phyloP scores from a whole-genome alignment of 2,797 vertebrate species.

The Hippoglossus hippoglossus region DNA sequence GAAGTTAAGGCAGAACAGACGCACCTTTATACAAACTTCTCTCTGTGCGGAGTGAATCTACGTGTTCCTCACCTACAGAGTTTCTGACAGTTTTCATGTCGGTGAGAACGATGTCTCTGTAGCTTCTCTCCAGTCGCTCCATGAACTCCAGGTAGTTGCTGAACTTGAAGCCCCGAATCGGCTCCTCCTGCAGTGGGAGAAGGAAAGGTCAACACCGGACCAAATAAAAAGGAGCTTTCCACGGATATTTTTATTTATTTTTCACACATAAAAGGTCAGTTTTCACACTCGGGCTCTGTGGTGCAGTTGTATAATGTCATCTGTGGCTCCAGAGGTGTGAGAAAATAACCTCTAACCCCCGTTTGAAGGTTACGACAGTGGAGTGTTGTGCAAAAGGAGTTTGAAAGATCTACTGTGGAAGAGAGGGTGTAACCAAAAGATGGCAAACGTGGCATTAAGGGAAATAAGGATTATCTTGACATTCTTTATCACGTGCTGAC shows the following conservation, averaged over 20 bases:
- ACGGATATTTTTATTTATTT: background rate
- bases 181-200: constrained; percentile 88
- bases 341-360: background rate
- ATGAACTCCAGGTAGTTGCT: constrained; percentile 91
- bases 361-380: background rate
- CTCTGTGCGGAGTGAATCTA: accelerated
- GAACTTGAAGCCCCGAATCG: constrained; percentile 89
- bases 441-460: too few species aligned
- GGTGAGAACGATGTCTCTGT: constrained; percentile 87
- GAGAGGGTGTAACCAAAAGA: too few species aligned
- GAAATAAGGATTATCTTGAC: too few species aligned
- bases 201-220: background rate
- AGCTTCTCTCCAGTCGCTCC: constrained; percentile 87
- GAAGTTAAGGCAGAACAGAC: too few species aligned
- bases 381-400: too few species aligned
- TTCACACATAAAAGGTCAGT: background rate
- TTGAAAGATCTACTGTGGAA: too few species aligned
- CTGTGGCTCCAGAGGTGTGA: background rate
- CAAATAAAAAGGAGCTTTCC: background rate
- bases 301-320: background rate
- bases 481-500: too few species aligned
- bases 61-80: constrained; percentile 36
- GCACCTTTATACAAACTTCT: too few species aligned
- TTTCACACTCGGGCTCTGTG: background rate
- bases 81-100: constrained; percentile 87